Conservation (phyloP, 2,888 invertebrate genomes). For the Sclerodermus sp. region DNA sequence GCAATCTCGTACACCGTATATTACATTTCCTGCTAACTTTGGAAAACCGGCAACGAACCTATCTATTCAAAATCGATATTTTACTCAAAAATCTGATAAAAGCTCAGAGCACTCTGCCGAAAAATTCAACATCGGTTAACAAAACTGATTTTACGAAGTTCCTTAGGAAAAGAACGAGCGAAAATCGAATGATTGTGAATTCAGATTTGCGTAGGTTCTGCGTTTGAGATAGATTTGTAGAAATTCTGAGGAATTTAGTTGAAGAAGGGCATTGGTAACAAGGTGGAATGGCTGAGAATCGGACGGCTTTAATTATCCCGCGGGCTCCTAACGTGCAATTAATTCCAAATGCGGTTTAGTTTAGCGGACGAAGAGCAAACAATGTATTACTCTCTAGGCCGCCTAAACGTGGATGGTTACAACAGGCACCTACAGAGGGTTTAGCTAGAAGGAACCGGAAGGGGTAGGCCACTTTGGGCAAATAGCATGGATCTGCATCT, state of each 20-base stretch:
- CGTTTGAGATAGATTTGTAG: no score
- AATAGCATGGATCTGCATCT: conserved; percentile 49
- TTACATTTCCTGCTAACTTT: conserved; percentile 6
- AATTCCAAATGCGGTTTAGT: conserved; percentile 53
- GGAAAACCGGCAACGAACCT: neutral
- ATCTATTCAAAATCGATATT: no score
- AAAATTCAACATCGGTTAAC: no score
- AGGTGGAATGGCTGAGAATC: no score
- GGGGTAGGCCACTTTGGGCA: conserved; percentile 46
- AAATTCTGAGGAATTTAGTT: no score
- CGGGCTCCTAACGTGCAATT: conserved; percentile 51
- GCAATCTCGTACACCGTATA: conserved; percentile 16
- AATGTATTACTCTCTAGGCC: conserved; percentile 46
- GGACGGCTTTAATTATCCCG: conserved; percentile 47
- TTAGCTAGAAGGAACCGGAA: conserved; percentile 3
- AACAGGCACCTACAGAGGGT: conserved; percentile 18
- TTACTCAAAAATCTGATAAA: no score
- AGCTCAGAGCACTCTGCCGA: no score
- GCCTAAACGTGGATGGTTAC: conserved; percentile 49
- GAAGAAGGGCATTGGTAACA: no score
- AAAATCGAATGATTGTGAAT: no score
- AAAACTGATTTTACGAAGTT: no score
- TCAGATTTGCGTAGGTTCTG: no score
- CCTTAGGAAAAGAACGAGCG: no score
- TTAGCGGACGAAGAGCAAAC: conserved; percentile 52